Conservation (phyloP, 2,797 vertebrate species). For the Cheirogaleus major region DNA sequence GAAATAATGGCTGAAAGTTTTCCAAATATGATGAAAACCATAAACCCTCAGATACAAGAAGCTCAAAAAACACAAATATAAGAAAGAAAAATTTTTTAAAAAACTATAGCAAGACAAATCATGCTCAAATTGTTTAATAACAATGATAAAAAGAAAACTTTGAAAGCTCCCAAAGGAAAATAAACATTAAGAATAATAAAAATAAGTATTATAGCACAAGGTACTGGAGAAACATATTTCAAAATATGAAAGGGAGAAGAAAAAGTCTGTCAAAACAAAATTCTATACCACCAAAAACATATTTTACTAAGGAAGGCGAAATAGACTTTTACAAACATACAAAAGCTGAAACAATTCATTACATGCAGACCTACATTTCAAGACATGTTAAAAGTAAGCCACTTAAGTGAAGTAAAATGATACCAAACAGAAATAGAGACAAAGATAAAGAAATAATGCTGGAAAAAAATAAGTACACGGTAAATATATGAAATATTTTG, state of each 20-base stretch:
- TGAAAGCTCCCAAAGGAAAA: not conserved
- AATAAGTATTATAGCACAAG: not conserved
- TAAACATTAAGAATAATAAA: not conserved
- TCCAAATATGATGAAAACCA: not conserved
- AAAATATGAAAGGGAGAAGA: not conserved
- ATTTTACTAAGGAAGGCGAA: not conserved
- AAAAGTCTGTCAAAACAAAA: not conserved
- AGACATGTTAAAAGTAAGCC: not conserved
- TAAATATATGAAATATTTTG: not conserved
- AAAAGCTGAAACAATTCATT: not conserved
- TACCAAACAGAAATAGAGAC: not conserved
- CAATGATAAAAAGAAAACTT: not conserved
- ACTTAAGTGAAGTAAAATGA: not conserved
- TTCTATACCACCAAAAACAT: not conserved
- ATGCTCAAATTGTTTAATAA: slow-evolving; percentile 12
- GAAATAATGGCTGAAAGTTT: not conserved
- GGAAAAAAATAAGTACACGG: not conserved
- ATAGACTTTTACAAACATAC: not conserved
- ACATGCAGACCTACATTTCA: not conserved
- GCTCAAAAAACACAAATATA: not conserved
- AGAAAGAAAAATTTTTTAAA: not conserved
- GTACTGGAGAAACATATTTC: not conserved
- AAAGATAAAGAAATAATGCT: not conserved
- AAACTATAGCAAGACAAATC: not conserved
- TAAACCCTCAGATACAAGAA: not conserved